phyloP scores from a whole-genome alignment of 2,888 invertebrate species.

The Heliconius erato region DNA sequence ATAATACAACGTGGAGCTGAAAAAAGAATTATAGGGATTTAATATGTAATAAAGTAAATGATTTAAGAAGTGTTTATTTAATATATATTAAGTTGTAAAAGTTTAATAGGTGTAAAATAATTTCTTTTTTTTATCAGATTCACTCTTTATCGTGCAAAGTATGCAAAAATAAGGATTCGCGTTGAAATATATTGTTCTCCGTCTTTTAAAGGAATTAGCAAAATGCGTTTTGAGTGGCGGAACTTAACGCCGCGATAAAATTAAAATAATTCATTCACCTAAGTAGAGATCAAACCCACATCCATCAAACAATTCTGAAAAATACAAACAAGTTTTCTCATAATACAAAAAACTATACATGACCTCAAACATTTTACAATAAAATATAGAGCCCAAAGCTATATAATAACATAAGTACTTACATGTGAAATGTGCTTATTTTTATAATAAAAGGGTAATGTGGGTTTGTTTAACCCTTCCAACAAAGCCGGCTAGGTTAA shows the following conservation, averaged over 20 bases:
- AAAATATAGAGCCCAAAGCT: not conserved
- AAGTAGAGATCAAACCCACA: not conserved
- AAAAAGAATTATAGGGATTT: no score
- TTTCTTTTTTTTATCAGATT: no score
- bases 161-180: no score
- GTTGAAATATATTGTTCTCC: not conserved
- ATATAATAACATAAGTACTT: not conserved
- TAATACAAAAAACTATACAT: not conserved
- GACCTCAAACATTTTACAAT: not conserved
- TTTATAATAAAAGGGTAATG: conserved; percentile 16
- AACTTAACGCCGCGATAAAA: not conserved
- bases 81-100: no score
- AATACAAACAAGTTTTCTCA: not conserved
- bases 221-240: not conserved
- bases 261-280: not conserved
- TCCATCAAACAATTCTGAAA: not conserved
- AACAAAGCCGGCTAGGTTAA: conserved; percentile 31
- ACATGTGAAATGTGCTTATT: conserved; percentile 1
- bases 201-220: not conserved
- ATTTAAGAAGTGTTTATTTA: no score
- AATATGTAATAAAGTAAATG: no score
- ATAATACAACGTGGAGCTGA: no score
- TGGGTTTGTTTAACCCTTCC: conserved; percentile 23
- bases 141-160: no score
- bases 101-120: no score